Evolutionary conservation across 1,140 invertebrate genomes (phyloP).

Genomic region (Aethina tumida): DNA sequence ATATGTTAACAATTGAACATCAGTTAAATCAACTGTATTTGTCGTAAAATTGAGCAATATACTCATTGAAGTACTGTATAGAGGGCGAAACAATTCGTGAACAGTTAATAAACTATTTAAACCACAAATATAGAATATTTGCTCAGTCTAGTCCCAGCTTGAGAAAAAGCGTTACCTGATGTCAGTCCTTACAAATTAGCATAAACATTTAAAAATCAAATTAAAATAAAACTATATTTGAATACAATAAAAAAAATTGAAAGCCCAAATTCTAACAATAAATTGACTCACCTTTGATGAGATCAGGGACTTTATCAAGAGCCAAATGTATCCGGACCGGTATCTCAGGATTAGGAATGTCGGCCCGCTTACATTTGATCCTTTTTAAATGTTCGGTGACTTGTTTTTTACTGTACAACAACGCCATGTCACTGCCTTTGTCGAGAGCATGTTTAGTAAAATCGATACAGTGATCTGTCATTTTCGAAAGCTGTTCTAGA

Average conservation of each 20-base stretch:
- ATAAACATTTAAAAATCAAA: slow-evolving; percentile 14
- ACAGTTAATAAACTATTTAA: too few relatives aligned
- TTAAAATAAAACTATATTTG: slow-evolving; percentile 2
- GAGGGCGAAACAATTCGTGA: too few relatives aligned
- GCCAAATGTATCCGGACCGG: slow-evolving; percentile 67
- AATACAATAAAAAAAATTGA: too few relatives aligned
- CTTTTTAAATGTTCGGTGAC: slow-evolving; percentile 63
- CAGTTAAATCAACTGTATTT: too few relatives aligned
- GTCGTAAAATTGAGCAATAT: too few relatives aligned
- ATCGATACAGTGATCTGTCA: slow-evolving; percentile 77
- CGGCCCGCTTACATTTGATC: slow-evolving; percentile 66
- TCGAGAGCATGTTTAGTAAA: slow-evolving; percentile 70
- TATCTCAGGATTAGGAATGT: slow-evolving; percentile 77
- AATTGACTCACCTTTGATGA: slow-evolving; percentile 54
- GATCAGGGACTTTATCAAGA: slow-evolving; percentile 65
- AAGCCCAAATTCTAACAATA: too few relatives aligned
- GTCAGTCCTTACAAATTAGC: slow-evolving; percentile 21
- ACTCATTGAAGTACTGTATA: too few relatives aligned
- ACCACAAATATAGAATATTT: too few relatives aligned
- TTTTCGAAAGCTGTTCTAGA: slow-evolving; percentile 63
- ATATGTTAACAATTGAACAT: too few relatives aligned
- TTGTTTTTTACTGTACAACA: slow-evolving; percentile 74
- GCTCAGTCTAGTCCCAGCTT: too few relatives aligned
- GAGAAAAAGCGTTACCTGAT: slow-evolving; percentile 30
- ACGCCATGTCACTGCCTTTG: slow-evolving; percentile 71